Percentiles rank a stretch among this genome's conserved stretches.
These are phyloP conservation scores for Linurgus olivaceus DNA, from an alignment of 2,797 vertebrate genomes.

Conservation along the genomic window DNA sequence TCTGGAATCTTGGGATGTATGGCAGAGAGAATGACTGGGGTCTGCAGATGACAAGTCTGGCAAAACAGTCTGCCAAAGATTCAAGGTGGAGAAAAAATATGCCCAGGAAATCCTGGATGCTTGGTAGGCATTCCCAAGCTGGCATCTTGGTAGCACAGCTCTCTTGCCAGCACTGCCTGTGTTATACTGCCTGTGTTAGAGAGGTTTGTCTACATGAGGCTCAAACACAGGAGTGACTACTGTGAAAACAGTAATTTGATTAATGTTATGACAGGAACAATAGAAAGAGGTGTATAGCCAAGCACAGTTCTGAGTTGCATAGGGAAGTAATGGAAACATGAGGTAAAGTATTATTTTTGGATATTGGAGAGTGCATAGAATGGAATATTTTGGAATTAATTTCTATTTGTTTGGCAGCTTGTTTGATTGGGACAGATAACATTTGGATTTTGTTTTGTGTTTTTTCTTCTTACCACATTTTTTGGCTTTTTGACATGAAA, in stretches of 20 bases:
- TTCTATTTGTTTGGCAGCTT: neutral
- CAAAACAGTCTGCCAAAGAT: neutral
- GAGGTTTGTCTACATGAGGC: neutral
- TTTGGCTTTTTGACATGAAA: neutral
- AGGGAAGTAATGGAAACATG: neutral
- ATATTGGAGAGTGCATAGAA: neutral
- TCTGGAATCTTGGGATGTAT: neutral
- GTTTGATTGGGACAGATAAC: neutral
- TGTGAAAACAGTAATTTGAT: neutral
- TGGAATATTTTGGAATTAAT: neutral
- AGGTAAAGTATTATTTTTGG: neutral
- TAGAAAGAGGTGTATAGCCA: neutral
- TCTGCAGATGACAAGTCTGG: neutral
- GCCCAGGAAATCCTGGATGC: neutral
- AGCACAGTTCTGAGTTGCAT: neutral
- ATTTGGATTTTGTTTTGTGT: neutral
- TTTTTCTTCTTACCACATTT: neutral
- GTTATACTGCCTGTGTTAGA: accelerated
- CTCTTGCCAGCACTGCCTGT: accelerated
- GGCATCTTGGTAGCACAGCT: neutral
- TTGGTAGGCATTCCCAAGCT: neutral
- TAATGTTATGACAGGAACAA: neutral
- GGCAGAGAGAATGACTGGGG: neutral
- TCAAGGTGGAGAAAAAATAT: neutral
- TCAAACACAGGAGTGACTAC: neutral